Evolutionary conservation across 2,113 vertebrate species (phyloP).

Genomic region (Rostratula benghalensis): DNA sequence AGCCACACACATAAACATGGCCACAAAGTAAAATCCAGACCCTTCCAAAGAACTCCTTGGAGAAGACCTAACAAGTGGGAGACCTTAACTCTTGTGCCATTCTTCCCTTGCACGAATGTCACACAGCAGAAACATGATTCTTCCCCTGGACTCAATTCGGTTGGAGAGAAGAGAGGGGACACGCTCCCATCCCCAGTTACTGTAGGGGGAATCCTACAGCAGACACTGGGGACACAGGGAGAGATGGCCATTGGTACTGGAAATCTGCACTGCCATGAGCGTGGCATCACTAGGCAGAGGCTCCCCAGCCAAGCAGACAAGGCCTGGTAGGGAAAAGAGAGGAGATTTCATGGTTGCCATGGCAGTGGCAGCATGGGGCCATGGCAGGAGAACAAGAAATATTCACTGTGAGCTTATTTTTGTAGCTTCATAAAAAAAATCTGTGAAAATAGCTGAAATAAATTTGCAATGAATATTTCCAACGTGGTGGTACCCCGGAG

Average conservation of each 20-base stretch:
- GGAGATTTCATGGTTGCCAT: slow-evolving; percentile 8
- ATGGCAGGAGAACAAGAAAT: slow-evolving; percentile 14
- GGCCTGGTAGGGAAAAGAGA: not conserved
- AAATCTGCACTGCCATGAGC: not conserved
- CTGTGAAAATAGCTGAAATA: not conserved
- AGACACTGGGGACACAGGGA: not conserved
- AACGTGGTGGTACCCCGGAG: not conserved
- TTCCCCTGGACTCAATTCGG: not conserved
- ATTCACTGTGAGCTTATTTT: not conserved
- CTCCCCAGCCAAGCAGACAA: not conserved
- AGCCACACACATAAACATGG: rapidly evolving
- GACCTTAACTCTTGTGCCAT: rapidly evolving
- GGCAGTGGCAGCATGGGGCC: slow-evolving; percentile 57
- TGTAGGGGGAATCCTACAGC: not conserved
- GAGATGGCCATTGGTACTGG: not conserved
- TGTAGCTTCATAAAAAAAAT: not conserved
- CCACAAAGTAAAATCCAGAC: not conserved
- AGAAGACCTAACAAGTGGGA: not conserved
- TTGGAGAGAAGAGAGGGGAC: not conserved
- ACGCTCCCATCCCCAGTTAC: rapidly evolving
- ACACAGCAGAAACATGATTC: not conserved
- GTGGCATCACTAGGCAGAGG: not conserved
- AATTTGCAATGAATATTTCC: not conserved
- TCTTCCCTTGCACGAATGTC: not conserved
- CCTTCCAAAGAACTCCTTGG: not conserved